phyloP scores from a whole-genome alignment of 2,113 vertebrate species.

The Microtus oregoni region DNA sequence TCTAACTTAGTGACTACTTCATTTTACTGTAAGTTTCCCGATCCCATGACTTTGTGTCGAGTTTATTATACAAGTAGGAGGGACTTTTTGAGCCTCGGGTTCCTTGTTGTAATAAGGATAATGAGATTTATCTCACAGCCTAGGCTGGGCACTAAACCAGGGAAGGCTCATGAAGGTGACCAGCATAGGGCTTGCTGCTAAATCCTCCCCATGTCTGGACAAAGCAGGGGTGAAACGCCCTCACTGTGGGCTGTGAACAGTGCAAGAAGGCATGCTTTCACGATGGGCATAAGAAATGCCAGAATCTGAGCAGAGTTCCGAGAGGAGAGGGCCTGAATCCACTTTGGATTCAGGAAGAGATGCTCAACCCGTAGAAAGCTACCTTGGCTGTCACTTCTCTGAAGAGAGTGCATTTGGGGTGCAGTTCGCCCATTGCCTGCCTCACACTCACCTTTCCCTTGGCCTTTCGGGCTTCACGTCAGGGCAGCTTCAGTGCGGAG shows the following conservation, averaged over 20 bases:
- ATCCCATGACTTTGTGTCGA: background rate
- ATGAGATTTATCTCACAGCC: background rate
- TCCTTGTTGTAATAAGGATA: background rate
- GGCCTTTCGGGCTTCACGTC: background rate
- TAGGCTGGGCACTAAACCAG: background rate
- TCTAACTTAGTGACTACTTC: background rate
- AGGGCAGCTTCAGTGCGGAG: background rate
- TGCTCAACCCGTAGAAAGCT: background rate
- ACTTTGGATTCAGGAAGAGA: background rate
- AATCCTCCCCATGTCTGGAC: rapidly evolving
- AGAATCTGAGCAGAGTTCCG: background rate
- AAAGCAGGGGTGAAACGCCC: too few relatives aligned
- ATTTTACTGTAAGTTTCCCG: background rate
- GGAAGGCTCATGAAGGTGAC: too few relatives aligned
- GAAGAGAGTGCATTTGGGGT: too few relatives aligned
- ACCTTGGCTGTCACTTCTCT: background rate
- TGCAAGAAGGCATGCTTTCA: background rate
- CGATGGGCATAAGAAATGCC: background rate
- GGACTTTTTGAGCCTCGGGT: background rate
- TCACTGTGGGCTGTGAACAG: background rate
- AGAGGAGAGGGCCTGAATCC: rapidly evolving
- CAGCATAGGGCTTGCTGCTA: background rate
- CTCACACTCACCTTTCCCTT: rapidly evolving
- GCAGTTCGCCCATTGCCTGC: background rate
- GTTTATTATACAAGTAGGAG: background rate